Evolutionary conservation across 2,113 vertebrate species (phyloP).

Genomic region (Bos javanicus): DNA sequence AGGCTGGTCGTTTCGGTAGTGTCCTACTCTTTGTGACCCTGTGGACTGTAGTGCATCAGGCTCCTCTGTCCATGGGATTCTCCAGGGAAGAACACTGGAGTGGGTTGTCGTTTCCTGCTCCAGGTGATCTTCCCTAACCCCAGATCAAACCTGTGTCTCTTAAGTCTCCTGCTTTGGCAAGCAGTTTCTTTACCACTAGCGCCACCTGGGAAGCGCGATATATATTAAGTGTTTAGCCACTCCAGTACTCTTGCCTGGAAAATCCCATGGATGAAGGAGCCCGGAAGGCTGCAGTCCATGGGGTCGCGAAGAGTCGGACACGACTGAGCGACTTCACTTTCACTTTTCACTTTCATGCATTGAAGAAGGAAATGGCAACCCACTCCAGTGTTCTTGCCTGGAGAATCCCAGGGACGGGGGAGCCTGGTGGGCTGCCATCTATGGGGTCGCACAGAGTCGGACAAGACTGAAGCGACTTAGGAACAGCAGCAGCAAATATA

Average conservation of each 20-base stretch:
- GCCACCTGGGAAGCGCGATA: neutral
- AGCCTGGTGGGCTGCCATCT: too few relatives aligned
- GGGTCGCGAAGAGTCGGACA: too few relatives aligned
- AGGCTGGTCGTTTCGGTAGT: neutral
- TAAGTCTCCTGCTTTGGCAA: neutral
- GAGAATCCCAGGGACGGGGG: too few relatives aligned
- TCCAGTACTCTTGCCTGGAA: too few relatives aligned
- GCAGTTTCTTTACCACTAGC: neutral
- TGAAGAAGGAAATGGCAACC: too few relatives aligned
- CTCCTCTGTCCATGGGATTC: neutral
- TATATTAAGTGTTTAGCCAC: neutral
- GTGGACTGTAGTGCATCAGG: neutral
- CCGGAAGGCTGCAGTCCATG: too few relatives aligned
- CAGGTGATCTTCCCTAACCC: neutral
- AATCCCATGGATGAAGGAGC: too few relatives aligned
- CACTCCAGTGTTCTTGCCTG: too few relatives aligned
- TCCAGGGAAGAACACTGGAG: neutral
- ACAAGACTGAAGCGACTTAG: too few relatives aligned
- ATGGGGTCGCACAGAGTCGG: too few relatives aligned
- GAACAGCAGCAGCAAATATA: neutral
- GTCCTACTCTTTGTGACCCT: neutral
- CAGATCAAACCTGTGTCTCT: neutral
- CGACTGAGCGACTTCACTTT: too few relatives aligned
- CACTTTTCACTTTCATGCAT: too few relatives aligned
- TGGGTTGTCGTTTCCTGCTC: neutral